Conservation (phyloP, 2,797 vertebrate species). For the Rhabdomys pumilio region DNA sequence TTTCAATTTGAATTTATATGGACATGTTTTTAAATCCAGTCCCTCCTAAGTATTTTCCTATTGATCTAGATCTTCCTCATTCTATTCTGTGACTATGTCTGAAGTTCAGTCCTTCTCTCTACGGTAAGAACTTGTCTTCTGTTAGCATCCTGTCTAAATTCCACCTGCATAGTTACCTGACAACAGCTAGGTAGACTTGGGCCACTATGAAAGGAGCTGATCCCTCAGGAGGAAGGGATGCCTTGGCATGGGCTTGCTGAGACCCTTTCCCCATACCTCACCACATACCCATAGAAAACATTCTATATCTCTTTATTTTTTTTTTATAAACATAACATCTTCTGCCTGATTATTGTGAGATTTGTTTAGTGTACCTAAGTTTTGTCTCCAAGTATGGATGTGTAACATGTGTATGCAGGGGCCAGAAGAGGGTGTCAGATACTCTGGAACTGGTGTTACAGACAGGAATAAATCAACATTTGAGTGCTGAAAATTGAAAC, state of each 20-base stretch:
- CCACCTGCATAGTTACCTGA: too few species aligned
- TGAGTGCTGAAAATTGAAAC: not conserved
- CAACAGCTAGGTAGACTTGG: too few species aligned
- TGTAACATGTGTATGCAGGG: not conserved
- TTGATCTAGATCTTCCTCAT: not conserved
- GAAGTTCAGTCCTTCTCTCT: not conserved
- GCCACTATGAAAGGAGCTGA: too few species aligned
- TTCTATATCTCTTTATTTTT: too few species aligned
- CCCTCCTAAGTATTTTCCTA: not conserved
- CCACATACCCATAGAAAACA: too few species aligned
- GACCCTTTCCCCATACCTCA: too few species aligned
- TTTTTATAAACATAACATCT: not conserved
- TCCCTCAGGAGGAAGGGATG: too few species aligned
- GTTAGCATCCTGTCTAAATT: too few species aligned
- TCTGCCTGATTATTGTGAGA: not conserved
- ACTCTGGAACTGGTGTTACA: not conserved
- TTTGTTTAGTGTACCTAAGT: not conserved
- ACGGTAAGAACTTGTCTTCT: conserved; percentile 18
- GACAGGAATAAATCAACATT: not conserved
- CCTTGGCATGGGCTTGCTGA: too few species aligned
- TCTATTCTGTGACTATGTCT: not conserved
- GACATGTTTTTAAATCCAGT: not conserved
- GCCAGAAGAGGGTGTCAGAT: not conserved
- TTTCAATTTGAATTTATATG: too few species aligned
- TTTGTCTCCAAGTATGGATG: not conserved